Evolutionary conservation across 2,797 vertebrate species (phyloP), one percentile per base, ranked within the genome.

Genomic region (Intellagama lesueurii): DNA sequence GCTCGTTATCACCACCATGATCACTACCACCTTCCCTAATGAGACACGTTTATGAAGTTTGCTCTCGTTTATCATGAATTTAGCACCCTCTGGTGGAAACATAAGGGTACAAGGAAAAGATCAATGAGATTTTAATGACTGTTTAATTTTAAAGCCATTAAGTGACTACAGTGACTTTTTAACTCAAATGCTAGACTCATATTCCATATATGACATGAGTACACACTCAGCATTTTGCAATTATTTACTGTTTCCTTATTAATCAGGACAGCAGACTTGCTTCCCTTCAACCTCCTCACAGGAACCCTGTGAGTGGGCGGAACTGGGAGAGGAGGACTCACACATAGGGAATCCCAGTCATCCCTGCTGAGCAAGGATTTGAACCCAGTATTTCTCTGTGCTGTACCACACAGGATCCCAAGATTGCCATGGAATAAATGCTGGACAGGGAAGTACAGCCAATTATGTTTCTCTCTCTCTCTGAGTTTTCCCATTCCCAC

Each of bases 51-150:
- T 17, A 56, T 14, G 9, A 12, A 73, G 35, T 32, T 5, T 49
- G 17, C 26, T 17, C 49, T 24, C 6, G 12, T 90, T 92, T 77
- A 75, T 35, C 16, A 7, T 83, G 32, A 0, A 0, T 3, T 24
- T 81, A 91, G 91, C 92, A 73, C 93, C 93, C 93, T 91, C 94
- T 95, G 78, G 32, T 86, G 94, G 94, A 87, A 90, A 47, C 35
- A 73, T n/a, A 24, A 44, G 30, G 11, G 8, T 49, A 40, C 9
- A 24, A 32, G 5, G 60, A 7, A 69, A 69, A 78, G 2, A 28
- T 19, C 24, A 77, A 1, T 22, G 73, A 73, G 14, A 26, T 77
- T 44, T 12, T 64, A 64, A 22, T 19, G 19, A 2, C 60, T 64
- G 60, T 64, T 64, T 22, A 22, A 19, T 64, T 64, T 64, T 16